phyloP scores from a whole-genome alignment of 2,888 invertebrate genomes.

The Sussaba pulchella region DNA sequence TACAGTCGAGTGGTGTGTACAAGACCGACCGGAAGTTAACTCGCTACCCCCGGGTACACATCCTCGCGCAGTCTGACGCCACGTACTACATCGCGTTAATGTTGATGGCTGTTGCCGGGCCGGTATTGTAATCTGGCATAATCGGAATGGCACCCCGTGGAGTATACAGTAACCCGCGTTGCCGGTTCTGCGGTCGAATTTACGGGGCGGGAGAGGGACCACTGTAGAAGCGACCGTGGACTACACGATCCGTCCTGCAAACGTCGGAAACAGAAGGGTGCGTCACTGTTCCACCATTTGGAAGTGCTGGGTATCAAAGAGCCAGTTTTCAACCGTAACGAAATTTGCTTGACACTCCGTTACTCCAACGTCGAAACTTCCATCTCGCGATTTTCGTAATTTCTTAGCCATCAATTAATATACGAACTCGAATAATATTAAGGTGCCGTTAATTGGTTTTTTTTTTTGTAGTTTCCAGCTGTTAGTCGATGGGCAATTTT shows the following conservation, averaged over 20 bases:
- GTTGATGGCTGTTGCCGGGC: constrained; percentile 36
- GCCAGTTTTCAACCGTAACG: constrained; percentile 33
- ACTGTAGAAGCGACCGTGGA: constrained; percentile 6
- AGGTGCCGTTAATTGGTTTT: not conserved
- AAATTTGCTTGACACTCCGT: constrained; percentile 46
- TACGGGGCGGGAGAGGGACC: not conserved
- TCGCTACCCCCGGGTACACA: constrained; percentile 56
- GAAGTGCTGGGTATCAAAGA: constrained; percentile 27
- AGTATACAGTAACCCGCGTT: constrained; percentile 40
- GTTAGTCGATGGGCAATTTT: too few relatives aligned
- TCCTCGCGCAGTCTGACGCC: constrained; percentile 12
- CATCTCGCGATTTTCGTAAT: constrained; percentile 2
- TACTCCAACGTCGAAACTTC: constrained; percentile 12
- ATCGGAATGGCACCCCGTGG: constrained; percentile 62
- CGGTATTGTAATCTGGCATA: constrained; percentile 65
- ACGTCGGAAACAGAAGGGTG: constrained; percentile 60
- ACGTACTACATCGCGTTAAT: constrained; percentile 42
- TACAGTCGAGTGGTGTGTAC: constrained; percentile 59
- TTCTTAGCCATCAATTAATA: not conserved
- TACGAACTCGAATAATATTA: not conserved
- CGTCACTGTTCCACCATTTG: constrained; percentile 42
- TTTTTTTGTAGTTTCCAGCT: too few relatives aligned
- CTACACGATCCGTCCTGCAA: constrained; percentile 30
- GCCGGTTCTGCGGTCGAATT: constrained; percentile 50
- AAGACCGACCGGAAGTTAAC: constrained; percentile 63